A percentile compares a stretch with the other conserved stretches of the same genome.
Evolutionary conservation across 2,113 vertebrate species (phyloP).

Genomic region (Martes martes): DNA sequence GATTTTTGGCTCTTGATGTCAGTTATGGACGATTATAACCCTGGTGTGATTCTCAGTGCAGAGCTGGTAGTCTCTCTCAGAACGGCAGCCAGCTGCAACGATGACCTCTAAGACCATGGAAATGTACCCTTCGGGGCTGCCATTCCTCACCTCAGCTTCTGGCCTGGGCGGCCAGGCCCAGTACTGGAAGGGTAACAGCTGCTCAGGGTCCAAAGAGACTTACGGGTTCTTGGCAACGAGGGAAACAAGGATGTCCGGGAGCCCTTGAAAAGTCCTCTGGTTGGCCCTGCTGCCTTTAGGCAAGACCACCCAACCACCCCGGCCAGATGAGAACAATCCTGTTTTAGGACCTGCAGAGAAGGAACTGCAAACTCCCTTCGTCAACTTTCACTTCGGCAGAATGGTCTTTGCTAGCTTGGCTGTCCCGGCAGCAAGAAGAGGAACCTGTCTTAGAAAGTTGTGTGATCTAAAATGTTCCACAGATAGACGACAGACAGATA

Average conservation of each 20-base stretch:
- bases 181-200: neutral
- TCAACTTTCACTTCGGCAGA: neutral
- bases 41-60: neutral
- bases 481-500: neutral
- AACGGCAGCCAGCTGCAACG: neutral
- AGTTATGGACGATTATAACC: neutral
- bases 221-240: neutral
- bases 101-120: neutral
- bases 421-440: neutral
- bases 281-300: neutral
- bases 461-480: neutral
- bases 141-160: neutral
- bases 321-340: neutral
- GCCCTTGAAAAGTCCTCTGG: neutral
- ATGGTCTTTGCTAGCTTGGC: neutral
- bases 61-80: neutral
- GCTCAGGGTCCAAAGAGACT: neutral
- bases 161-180: neutral
- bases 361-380: too few relatives aligned
- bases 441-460: neutral
- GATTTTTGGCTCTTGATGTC: neutral
- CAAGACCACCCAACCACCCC: neutral
- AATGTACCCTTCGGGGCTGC: neutral
- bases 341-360: neutral
- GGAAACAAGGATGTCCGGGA: neutral